Evolutionary conservation across 2,113 vertebrate genomes (phyloP).

Genomic region (Cisticola juncidis): DNA sequence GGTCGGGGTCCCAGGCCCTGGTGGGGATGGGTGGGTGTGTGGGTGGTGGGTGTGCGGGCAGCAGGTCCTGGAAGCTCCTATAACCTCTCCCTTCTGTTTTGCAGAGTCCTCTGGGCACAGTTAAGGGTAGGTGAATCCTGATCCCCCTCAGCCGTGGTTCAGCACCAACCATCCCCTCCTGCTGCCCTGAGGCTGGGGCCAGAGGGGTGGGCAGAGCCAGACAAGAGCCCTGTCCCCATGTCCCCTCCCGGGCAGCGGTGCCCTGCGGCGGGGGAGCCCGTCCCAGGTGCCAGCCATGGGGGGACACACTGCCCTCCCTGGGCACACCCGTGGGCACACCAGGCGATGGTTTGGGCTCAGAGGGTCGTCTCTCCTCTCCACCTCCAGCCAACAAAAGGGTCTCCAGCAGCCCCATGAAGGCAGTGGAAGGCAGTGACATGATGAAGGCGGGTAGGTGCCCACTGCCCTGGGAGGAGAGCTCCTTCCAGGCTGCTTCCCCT

Average conservation of each 20-base stretch:
- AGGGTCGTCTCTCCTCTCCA: background rate
- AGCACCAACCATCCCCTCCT: accelerated
- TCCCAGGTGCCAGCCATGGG: background rate
- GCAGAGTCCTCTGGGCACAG: conserved; percentile 72
- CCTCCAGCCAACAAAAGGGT: conserved; percentile 66
- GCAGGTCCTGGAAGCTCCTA: background rate
- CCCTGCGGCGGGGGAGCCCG: accelerated
- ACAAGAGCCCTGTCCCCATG: background rate
- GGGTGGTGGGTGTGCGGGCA: background rate
- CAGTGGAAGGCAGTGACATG: conserved; percentile 77
- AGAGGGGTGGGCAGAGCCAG: background rate
- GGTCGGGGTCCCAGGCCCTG: accelerated
- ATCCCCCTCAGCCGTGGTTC: background rate
- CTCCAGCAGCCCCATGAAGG: conserved; percentile 74
- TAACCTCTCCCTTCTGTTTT: conserved; percentile 61
- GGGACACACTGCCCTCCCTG: background rate
- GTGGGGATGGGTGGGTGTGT: background rate
- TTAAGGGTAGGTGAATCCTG: conserved; percentile 71
- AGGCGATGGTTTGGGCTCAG: background rate
- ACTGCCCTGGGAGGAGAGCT: background rate
- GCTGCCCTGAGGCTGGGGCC: background rate
- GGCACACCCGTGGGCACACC: accelerated
- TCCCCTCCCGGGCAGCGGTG: accelerated
- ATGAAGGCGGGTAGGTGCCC: conserved; percentile 81
- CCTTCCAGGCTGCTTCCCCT: background rate